A percentile compares a stretch with the other conserved stretches of the same genome.
Conservation (phyloP, 2,113 vertebrate species). For the Carlito syrichta region DNA sequence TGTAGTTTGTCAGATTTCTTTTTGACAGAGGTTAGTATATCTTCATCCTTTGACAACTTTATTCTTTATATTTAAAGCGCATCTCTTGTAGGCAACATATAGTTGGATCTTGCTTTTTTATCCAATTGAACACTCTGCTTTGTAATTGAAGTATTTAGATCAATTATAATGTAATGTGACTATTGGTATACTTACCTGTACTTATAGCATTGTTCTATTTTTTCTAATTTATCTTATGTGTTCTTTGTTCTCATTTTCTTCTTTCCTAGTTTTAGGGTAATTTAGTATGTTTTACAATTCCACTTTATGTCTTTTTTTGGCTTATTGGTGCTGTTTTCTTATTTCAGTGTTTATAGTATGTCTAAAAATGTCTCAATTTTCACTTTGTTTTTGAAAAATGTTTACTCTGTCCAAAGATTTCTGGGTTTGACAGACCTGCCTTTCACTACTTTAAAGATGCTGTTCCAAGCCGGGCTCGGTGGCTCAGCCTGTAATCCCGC, state of each 20-base stretch:
- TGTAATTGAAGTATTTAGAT: background rate
- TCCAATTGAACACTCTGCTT: background rate
- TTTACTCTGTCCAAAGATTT: background rate
- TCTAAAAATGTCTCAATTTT: background rate
- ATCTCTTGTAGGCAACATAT: background rate
- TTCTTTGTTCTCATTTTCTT: background rate
- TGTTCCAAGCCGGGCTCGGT: too few relatives aligned
- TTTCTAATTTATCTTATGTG: background rate
- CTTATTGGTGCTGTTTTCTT: background rate
- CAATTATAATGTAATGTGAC: background rate
- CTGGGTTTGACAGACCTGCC: fast-evolving
- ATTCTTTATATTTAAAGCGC: background rate
- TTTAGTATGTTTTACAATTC: background rate
- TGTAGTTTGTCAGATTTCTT: background rate
- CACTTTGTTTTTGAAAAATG: background rate
- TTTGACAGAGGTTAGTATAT: background rate
- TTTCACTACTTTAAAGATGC: fast-evolving
- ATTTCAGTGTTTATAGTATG: background rate
- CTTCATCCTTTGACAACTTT: background rate
- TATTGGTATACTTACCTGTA: background rate
- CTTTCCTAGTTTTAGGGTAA: background rate
- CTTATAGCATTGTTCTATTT: background rate
- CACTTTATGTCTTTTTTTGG: background rate
- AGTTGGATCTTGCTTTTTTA: background rate
- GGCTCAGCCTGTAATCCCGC: too few relatives aligned